Evolutionary conservation across 2,888 invertebrate genomes (phyloP).

Genomic region (Beris morrisii): DNA sequence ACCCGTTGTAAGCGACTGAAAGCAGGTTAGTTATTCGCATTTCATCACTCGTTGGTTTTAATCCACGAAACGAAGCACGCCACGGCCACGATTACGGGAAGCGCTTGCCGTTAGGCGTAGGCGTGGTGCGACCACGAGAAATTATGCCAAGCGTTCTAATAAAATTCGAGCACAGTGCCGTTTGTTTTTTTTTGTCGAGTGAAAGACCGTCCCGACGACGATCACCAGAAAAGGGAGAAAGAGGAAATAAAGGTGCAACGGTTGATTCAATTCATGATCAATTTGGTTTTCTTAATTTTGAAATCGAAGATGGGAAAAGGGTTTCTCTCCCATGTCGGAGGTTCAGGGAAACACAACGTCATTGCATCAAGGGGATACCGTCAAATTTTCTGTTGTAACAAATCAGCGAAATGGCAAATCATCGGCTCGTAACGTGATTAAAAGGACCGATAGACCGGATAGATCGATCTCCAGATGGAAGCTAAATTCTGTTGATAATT

Average conservation of each 20-base stretch:
- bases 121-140: too few relatives aligned
- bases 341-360: constrained; percentile 80
- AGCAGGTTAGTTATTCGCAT: too few relatives aligned
- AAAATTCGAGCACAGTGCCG: too few relatives aligned
- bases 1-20: too few relatives aligned
- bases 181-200: too few relatives aligned
- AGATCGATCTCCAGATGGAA: constrained; percentile 86
- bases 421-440: constrained; percentile 92
- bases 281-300: constrained; percentile 91
- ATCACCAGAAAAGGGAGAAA: too few relatives aligned
- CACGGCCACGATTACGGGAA: too few relatives aligned
- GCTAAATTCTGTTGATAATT: constrained; percentile 79
- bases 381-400: constrained; percentile 93
- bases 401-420: constrained; percentile 93
- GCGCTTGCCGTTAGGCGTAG: too few relatives aligned
- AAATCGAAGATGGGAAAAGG: constrained; percentile 90
- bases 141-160: too few relatives aligned
- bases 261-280: constrained; percentile 93
- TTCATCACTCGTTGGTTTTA: too few relatives aligned
- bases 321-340: constrained; percentile 97
- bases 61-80: too few relatives aligned
- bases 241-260: constrained; percentile 78
- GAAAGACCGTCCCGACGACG: too few relatives aligned
- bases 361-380: constrained; percentile 86
- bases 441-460: constrained; percentile 80